These are phyloP conservation scores for Leptocoma aspasia DNA, from an alignment of 2,113 vertebrate genomes.

Conservation along the genomic window DNA sequence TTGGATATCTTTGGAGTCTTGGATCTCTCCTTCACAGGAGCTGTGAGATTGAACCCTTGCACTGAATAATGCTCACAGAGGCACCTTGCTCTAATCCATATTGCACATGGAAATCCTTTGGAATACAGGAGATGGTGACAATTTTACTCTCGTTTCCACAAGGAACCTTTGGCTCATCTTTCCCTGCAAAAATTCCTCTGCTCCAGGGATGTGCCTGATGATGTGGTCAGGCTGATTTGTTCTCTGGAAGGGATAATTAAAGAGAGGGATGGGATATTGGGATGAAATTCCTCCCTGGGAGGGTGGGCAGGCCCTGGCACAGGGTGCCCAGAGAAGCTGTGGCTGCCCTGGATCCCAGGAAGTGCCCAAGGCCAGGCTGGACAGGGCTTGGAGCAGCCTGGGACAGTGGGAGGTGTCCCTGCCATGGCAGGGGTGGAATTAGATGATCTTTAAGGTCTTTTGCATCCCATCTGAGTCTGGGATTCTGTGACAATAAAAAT, in stretches of 20 bases:
- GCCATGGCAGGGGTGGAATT: rapidly evolving
- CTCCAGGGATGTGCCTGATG: not conserved
- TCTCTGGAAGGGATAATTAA: not conserved
- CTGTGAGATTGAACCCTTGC: not conserved
- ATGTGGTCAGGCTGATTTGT: not conserved
- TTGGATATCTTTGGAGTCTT: not conserved
- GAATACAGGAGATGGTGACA: not conserved
- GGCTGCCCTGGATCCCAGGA: not conserved
- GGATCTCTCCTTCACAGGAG: not conserved
- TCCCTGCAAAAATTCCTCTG: not conserved
- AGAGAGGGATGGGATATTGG: not conserved
- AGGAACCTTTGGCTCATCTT: not conserved
- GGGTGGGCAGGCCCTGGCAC: not conserved
- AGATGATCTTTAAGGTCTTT: rapidly evolving
- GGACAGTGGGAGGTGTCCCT: not conserved
- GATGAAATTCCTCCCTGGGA: rapidly evolving
- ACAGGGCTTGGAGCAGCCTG: not conserved
- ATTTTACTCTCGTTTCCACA: not conserved
- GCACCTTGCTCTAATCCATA: not conserved
- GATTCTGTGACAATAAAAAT: not conserved
- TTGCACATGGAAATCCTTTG: not conserved
- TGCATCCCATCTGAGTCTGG: not conserved
- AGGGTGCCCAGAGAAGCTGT: not conserved
- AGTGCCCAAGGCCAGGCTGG: not conserved
- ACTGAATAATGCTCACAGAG: not conserved